Evolutionary conservation across 2,113 vertebrate genomes (phyloP).

Genomic region (Vimba vimba): DNA sequence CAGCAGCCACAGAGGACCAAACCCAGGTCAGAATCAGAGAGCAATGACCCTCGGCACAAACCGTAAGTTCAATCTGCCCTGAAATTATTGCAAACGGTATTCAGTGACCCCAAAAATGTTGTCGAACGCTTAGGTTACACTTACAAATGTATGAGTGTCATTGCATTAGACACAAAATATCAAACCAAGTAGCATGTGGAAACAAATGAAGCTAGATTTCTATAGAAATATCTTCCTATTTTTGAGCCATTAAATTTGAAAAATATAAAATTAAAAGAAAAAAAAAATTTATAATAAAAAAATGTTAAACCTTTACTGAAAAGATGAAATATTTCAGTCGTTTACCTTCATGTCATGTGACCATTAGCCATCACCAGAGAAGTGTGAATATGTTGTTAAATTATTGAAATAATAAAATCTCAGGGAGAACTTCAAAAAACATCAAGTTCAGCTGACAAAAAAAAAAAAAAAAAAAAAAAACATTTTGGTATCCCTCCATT

Average conservation of each 20-base stretch:
- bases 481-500: no score
- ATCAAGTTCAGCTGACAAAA: background rate
- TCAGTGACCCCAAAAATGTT: background rate
- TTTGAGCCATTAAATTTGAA: background rate
- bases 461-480: no score
- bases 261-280: background rate
- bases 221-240: background rate
- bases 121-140: background rate
- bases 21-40: constrained; percentile 71
- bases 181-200: background rate
- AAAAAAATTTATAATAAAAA: background rate
- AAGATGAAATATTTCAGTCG: background rate
- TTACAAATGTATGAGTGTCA: background rate
- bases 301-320: background rate
- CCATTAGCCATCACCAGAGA: background rate
- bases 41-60: constrained; percentile 76
- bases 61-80: constrained; percentile 58
- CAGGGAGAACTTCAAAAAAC: background rate
- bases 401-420: background rate
- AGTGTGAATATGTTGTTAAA: background rate
- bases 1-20: constrained; percentile 71
- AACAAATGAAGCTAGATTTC: background rate
- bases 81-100: background rate
- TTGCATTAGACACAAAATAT: background rate
- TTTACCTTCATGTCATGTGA: background rate